phyloP scores from a whole-genome alignment of 2,113 vertebrate species.

The Periophthalmodon schlosseri region DNA sequence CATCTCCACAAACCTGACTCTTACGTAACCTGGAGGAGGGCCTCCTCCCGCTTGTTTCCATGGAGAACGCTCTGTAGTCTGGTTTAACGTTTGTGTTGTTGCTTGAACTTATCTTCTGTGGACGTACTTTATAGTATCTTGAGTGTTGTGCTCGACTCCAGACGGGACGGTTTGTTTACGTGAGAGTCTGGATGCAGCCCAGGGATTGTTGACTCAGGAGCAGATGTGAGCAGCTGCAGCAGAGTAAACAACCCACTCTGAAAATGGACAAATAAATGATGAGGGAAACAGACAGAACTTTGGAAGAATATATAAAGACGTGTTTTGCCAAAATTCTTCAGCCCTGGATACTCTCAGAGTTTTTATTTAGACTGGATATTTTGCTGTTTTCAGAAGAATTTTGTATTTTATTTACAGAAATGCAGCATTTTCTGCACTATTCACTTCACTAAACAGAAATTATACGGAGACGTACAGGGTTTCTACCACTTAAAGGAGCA shows the following conservation, averaged over 20 bases:
- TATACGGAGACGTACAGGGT: not conserved
- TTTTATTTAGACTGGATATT: not conserved
- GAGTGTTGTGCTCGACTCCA: no score
- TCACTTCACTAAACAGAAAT: not conserved
- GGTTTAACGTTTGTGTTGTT: no score
- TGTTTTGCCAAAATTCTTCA: not conserved
- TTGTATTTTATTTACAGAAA: not conserved
- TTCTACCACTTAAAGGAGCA: not conserved
- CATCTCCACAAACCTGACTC: no score
- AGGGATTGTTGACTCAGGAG: not conserved
- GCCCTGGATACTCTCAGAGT: not conserved
- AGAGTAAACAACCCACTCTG: conserved; percentile 3
- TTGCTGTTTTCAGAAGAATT: not conserved
- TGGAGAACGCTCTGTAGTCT: no score
- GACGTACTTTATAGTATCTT: no score
- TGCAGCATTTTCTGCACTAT: not conserved
- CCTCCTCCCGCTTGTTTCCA: no score
- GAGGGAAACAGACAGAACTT: not conserved
- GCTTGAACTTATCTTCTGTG: no score
- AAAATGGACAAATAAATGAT: not conserved
- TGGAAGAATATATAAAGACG: not conserved
- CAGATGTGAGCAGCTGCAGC: conserved; percentile 18
- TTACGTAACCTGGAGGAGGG: no score
- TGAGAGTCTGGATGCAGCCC: not conserved
- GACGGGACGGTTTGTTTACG: not conserved